Evolutionary conservation across 2,113 vertebrate species (phyloP), one percentile per base, ranked within the genome.

Genomic region (Melanerpes formicivorus): DNA sequence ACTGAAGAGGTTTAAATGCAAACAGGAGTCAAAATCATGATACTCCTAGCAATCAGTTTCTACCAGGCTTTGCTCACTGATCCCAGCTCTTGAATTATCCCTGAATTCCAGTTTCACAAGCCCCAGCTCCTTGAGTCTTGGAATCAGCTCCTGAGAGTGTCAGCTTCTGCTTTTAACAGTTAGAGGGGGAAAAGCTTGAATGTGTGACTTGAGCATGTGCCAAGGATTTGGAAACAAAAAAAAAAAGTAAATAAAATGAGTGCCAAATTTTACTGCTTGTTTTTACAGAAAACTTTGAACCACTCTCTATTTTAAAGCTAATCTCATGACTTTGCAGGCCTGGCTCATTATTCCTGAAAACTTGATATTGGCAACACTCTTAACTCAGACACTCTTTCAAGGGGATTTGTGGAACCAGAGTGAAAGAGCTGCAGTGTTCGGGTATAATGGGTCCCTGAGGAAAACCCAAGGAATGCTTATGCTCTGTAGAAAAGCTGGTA

Each of bases 151-250:
- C 69, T 67, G 48, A 65, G 58, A 75, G 40, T 30, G 48, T 77
- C 89, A 95, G 69, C 54, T 95, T 95, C 89, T 94, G 94, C 87
- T 95, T 95, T 88, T 80, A 87, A 91, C 84, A 93, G 84, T 92
- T 95, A 79, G 1, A 6, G 56, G 64, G 40, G 76, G 46, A 81
- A 91, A 96, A 94, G 86, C 77, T 92, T 90, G 77, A 87, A 94
- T 77, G 72, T 92, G 84, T 93, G 92, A 94, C 79, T 95, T 91
- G 48, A 88, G 62, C 65, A 75, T 80, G 93, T 86, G 95, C 95
- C 92, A 94, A 90, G 85, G 62, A 95, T 14, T 90, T 60, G 77
- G 91, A 90, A 93, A 92, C 46, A 93, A 89, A 84, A 40, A 84
- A 40, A 84, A 37, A 40, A 94, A 89, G 56, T 83, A 93, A 94